A percentile compares a stretch with the other conserved stretches of the same genome.
These are phyloP conservation scores for Laterallus jamaicensis DNA, from an alignment of 2,113 vertebrate genomes.

Conservation along the genomic window DNA sequence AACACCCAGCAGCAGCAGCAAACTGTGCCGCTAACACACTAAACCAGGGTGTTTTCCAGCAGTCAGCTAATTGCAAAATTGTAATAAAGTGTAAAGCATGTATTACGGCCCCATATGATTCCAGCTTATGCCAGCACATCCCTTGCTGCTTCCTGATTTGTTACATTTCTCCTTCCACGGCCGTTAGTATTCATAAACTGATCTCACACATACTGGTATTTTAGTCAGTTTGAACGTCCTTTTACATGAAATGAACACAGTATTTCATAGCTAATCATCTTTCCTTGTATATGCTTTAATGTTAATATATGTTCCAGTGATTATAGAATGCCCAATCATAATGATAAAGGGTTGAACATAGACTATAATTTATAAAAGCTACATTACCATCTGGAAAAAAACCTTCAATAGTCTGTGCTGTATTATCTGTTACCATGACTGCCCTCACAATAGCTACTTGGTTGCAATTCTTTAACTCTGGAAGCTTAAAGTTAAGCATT, in stretches of 20 bases:
- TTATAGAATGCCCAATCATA: conserved; percentile 60
- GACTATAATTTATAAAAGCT: conserved; percentile 66
- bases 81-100: conserved; percentile 35
- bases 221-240: conserved; percentile 24
- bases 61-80: conserved; percentile 61
- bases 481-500: conserved; percentile 62
- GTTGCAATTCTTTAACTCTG: conserved; percentile 60
- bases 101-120: neutral
- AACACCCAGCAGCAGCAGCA: conserved; percentile 44
- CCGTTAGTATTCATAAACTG: conserved; percentile 28
- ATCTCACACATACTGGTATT: conserved; percentile 2
- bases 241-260: conserved; percentile 32
- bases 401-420: neutral
- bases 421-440: conserved; percentile 64
- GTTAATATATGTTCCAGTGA: conserved; percentile 58
- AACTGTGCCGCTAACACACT: conserved; percentile 29
- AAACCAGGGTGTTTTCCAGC: conserved; percentile 28
- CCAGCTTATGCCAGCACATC: conserved; percentile 22
- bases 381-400: conserved; percentile 47
- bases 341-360: conserved; percentile 54
- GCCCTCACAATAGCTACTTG: conserved; percentile 55
- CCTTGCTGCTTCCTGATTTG: conserved; percentile 46
- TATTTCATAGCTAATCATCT: conserved; percentile 59
- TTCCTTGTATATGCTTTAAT: conserved; percentile 50
- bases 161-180: conserved; percentile 42